phyloP scores from a whole-genome alignment of 2,797 vertebrate genomes.

The Pseudotriccus pelzelni region DNA sequence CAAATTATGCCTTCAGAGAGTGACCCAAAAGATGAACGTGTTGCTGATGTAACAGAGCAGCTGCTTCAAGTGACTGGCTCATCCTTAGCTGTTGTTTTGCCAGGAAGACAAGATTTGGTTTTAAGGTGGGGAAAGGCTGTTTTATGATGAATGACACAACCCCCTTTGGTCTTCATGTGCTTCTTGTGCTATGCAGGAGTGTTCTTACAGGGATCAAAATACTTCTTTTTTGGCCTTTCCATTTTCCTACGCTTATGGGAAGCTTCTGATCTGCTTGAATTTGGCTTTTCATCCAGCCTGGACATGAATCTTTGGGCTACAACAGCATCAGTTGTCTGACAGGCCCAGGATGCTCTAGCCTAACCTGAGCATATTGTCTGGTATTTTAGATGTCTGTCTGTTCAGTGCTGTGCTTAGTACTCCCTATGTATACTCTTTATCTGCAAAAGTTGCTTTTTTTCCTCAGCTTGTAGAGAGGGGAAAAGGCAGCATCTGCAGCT shows the following conservation, averaged over 20 bases:
- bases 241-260: not conserved
- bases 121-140: not conserved
- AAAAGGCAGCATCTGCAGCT: not conserved
- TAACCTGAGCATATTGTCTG: not conserved
- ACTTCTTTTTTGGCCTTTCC: not conserved
- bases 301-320: not conserved
- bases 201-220: not conserved
- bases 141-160: not conserved
- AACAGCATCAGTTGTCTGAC: not conserved
- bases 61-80: not conserved
- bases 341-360: not conserved
- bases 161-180: not conserved
- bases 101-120: not conserved
- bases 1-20: not conserved
- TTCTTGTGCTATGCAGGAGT: not conserved
- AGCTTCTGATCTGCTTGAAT: not conserved
- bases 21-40: not conserved
- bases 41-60: not conserved
- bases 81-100: not conserved
- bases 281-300: not conserved
- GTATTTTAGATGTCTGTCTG: not conserved
- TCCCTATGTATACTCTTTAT: not conserved
- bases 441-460: not conserved
- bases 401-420: not conserved
- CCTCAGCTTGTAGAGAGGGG: not conserved